Conservation (phyloP, 2,888 invertebrate species). For the Crematogaster levior region DNA sequence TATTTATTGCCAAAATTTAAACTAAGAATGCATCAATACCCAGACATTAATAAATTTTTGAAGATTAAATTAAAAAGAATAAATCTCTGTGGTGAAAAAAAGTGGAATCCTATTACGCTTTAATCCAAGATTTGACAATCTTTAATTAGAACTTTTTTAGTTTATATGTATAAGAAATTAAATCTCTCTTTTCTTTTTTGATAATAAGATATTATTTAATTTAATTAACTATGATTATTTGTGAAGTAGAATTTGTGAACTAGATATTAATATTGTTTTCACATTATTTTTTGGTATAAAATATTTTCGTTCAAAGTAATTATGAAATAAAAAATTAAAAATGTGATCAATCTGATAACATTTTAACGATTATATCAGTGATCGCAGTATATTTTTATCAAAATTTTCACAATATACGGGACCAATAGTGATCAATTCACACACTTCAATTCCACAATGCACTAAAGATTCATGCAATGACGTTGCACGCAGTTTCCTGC, state of each 20-base stretch:
- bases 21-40: background rate
- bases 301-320: background rate
- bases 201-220: too few species aligned
- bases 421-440: slow-evolving; percentile 15
- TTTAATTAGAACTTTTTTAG: background rate
- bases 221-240: too few species aligned
- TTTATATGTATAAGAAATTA: background rate
- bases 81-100: background rate
- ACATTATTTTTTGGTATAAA: background rate
- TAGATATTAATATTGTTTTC: background rate
- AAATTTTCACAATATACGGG: slow-evolving; percentile 1
- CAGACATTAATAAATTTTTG: background rate
- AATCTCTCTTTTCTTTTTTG: too few species aligned
- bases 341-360: background rate
- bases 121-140: background rate
- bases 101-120: background rate
- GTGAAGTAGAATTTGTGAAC: too few species aligned
- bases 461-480: slow-evolving; percentile 33
- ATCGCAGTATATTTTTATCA: slow-evolving; percentile 14
- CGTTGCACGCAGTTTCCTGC: slow-evolving; percentile 54
- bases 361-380: slow-evolving; percentile 12
- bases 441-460: background rate
- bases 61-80: background rate
- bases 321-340: background rate
- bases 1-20: background rate